These are phyloP conservation scores for Kryptopterus vitreolus DNA, from an alignment of 2,797 vertebrate genomes.

Conservation along the genomic window DNA sequence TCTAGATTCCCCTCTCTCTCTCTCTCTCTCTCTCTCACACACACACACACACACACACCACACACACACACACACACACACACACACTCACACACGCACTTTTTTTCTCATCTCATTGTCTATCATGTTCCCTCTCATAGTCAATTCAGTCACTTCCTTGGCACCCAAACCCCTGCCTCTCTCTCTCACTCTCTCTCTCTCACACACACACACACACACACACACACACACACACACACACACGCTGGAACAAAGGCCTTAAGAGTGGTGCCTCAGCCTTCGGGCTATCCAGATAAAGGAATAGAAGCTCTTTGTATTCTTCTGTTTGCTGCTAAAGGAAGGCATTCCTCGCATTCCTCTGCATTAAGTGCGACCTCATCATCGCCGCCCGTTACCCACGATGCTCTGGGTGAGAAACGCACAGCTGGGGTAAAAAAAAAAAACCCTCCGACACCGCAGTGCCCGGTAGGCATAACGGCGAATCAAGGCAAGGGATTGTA, in stretches of 20 bases:
- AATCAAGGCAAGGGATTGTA: background rate
- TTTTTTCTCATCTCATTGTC: conserved; percentile 4
- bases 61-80: conserved; percentile 22
- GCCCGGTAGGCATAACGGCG: conserved; percentile 17
- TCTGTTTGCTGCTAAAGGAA: conserved; percentile 63
- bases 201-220: conserved; percentile 13
- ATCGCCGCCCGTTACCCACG: conserved; percentile 65
- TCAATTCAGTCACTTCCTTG: conserved; percentile 5
- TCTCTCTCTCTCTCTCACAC: too few relatives aligned
- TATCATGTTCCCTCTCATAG: conserved; percentile 12
- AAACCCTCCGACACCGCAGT: background rate
- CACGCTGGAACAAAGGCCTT: conserved; percentile 33
- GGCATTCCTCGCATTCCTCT: conserved; percentile 71
- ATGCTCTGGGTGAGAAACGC: conserved; percentile 70
- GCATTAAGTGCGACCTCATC: conserved; percentile 65
- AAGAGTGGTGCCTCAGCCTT: conserved; percentile 44
- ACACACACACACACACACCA: conserved; percentile 21
- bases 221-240: conserved; percentile 1
- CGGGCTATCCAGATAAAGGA: conserved; percentile 43
- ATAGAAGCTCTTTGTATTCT: conserved; percentile 71
- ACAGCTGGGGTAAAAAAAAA: conserved; percentile 26
- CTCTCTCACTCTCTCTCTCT: too few relatives aligned
- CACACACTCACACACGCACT: conserved; percentile 7
- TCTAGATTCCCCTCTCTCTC: too few relatives aligned
- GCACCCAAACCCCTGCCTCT: background rate